phyloP scores from a whole-genome alignment of 2,888 invertebrate species.

The Ophioninae sp. region DNA sequence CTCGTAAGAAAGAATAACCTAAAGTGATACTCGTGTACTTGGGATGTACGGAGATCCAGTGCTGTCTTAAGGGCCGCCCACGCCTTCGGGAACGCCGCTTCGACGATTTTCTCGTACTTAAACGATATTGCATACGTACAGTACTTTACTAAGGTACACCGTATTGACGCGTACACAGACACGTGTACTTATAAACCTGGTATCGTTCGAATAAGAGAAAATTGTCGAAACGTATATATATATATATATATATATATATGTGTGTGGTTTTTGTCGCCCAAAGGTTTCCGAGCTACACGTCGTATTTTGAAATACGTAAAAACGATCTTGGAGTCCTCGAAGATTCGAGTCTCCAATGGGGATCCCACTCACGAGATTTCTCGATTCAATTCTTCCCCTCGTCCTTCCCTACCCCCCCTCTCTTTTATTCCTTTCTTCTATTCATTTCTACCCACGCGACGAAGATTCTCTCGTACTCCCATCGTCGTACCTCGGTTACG shows the following conservation, averaged over 20 bases:
- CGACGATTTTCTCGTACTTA: conserved; percentile 32
- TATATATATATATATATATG: too few relatives aligned
- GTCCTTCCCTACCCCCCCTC: neutral
- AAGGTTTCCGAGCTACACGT: neutral
- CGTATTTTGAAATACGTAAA: conserved; percentile 20
- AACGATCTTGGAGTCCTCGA: conserved; percentile 20
- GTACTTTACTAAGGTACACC: neutral
- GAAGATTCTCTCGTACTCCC: neutral
- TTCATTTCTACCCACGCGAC: conserved; percentile 36
- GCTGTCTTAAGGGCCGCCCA: conserved; percentile 46
- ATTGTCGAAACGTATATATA: conserved; percentile 7
- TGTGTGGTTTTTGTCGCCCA: conserved; percentile 11
- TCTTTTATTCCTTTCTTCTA: conserved; percentile 15
- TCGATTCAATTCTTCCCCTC: conserved; percentile 34
- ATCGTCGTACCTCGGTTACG: too few relatives aligned
- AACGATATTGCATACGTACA: conserved; percentile 6
- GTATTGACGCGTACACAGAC: neutral
- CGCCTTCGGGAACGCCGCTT: conserved; percentile 30
- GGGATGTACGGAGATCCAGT: neutral
- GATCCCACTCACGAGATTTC: conserved; percentile 35
- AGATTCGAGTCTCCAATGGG: conserved; percentile 25
- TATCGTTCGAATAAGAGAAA: conserved; percentile 25
- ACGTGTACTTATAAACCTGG: neutral
- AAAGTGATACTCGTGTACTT: conserved; percentile 15
- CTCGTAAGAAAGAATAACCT: conserved; percentile 1